Percentiles rank a stretch among this genome's conserved stretches.
These are phyloP conservation scores for Globodera rostochiensis DNA, from an alignment of 1,140 invertebrate species.

Conservation along the genomic window DNA sequence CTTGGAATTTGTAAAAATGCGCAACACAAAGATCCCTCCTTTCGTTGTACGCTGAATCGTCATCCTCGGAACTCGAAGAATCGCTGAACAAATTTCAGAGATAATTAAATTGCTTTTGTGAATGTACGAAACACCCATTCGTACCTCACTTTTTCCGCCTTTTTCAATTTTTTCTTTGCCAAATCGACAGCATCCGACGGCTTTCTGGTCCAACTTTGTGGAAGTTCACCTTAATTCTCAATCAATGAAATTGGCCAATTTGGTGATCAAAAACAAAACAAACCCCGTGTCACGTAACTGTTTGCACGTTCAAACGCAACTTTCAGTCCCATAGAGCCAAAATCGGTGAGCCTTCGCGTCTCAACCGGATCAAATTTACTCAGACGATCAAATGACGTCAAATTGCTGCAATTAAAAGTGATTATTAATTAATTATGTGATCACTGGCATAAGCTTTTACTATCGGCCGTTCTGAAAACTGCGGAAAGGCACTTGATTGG, in stretches of 20 bases:
- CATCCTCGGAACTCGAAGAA: slow-evolving; percentile 6
- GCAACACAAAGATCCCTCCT: slow-evolving; percentile 37
- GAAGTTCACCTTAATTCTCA: slow-evolving; percentile 28
- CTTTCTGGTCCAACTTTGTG: slow-evolving; percentile 31
- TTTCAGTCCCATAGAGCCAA: slow-evolving; percentile 25
- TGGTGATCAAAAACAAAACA: background rate
- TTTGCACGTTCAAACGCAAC: slow-evolving; percentile 38
- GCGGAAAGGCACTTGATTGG: slow-evolving; percentile 38
- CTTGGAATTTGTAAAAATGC: slow-evolving; percentile 45
- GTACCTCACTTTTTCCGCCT: background rate
- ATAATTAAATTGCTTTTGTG: background rate
- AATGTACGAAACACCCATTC: background rate
- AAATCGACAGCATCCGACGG: background rate
- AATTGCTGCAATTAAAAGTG: slow-evolving; percentile 9
- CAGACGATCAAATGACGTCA: slow-evolving; percentile 34
- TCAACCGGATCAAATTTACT: slow-evolving; percentile 21
- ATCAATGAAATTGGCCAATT: background rate
- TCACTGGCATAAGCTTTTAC: slow-evolving; percentile 20
- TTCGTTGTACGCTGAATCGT: slow-evolving; percentile 39
- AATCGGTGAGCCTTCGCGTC: slow-evolving; percentile 30
- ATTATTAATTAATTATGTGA: slow-evolving; percentile 23
- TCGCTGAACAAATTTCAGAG: background rate
- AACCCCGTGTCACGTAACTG: slow-evolving; percentile 31
- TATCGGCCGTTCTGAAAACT: slow-evolving; percentile 47
- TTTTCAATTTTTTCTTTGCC: slow-evolving; percentile 1